Base-by-base conservation (phyloP, 2,113 vertebrate species). In the Myodes glareolus region DNA sequence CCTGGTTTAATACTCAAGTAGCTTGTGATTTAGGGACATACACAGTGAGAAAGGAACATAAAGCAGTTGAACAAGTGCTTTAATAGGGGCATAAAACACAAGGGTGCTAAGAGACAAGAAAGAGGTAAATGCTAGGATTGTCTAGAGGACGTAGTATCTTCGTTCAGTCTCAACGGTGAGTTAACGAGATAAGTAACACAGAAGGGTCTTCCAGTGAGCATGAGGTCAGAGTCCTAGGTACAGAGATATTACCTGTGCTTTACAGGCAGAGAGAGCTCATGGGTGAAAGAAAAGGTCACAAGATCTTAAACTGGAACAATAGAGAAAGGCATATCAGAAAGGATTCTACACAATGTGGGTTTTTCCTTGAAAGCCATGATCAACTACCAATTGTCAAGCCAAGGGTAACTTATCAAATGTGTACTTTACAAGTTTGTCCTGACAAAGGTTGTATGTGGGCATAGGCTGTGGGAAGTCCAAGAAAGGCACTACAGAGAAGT, bases 361-460 rank as follows among this genome's bases (percentile, higher is more conserved):
- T 93, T 94, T 94, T 13, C 36, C 42, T 92, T 88, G 58, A 92
- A 93, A 92, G 68, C 63, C 63, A 72, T 27, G 7, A 42, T 16
- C 27, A 87, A 29, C 61, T 27, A 29, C 39, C 80, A 90, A 61
- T 58, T 89, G 78, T 86, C 67, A 61, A 90, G 14, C 25, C 87
- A 23, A 85, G 21, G 5, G 1, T 78, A 11, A 78, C 36, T 77
- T 95, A 27, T 36, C 31, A 92, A 42, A 61, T 67, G 5, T 13
- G 31, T 80, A 23, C 88, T 97, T 93, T 67, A 10, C 70, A 88
- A 93, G 58, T 63, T 86, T n/a, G 33, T 39, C 77, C 16, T 87
- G 55, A 55, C 27, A 86, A 67, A 77, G 19, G 68, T 25, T 73
- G 5, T 55, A 63, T 31, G 16, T 73, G 63, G 88, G 12, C 1